phyloP scores from a whole-genome alignment of 2,113 vertebrate genomes.

The Hiodon tergisus region DNA sequence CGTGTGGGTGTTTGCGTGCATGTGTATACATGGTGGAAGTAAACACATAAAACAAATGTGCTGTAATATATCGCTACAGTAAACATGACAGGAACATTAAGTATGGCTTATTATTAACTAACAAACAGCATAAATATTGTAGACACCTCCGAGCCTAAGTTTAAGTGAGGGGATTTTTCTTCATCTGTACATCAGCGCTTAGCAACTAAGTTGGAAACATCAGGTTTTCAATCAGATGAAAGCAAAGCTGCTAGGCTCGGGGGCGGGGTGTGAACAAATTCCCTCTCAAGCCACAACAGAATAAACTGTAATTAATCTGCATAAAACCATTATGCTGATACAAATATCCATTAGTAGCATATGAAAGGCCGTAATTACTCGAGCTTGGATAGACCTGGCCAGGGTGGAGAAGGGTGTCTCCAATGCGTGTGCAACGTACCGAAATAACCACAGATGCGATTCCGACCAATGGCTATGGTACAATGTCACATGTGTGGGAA shows the following conservation, averaged over 20 bases:
- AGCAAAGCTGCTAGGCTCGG: conserved; percentile 11
- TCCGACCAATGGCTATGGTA: background rate
- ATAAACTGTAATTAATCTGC: conserved; percentile 16
- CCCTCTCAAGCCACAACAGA: background rate
- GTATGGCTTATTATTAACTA: background rate
- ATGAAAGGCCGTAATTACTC: conserved; percentile 16
- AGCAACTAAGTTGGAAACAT: too few species aligned
- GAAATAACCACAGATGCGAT: background rate
- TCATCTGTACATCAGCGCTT: too few species aligned
- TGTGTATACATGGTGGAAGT: background rate
- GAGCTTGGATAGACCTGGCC: conserved; percentile 8
- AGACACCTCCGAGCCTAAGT: conserved; percentile 7
- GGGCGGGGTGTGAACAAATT: background rate
- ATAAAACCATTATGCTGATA: conserved; percentile 19
- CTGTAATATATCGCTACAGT: background rate
- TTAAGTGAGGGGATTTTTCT: background rate
- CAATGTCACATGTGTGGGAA: background rate
- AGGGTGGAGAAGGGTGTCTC: background rate
- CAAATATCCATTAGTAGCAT: conserved; percentile 9
- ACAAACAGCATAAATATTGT: conserved; percentile 22
- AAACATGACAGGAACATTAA: background rate
- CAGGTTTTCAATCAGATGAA: too few species aligned
- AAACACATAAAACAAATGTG: too few species aligned
- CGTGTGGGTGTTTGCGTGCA: background rate
- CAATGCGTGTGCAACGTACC: background rate